Evolutionary conservation across 2,888 invertebrate genomes (phyloP).

Genomic region (Julus scanicus): DNA sequence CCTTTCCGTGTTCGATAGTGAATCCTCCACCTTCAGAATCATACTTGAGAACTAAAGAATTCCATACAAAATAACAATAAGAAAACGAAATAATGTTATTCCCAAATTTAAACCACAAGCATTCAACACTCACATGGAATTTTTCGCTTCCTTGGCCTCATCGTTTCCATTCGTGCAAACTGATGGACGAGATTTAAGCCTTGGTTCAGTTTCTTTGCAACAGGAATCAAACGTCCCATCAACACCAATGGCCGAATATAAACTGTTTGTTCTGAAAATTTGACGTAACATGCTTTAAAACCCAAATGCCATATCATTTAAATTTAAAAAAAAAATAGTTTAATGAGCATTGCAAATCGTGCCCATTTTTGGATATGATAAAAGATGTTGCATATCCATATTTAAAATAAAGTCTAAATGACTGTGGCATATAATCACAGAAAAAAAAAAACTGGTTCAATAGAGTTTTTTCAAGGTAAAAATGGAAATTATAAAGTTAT

Average conservation of each 20-base stretch:
- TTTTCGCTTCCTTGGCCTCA: conserved; percentile 54
- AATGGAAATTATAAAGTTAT: background rate
- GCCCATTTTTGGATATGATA: too few relatives aligned
- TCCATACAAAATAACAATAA: background rate
- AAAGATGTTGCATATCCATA: too few relatives aligned
- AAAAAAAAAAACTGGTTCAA: background rate
- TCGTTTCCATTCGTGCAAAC: conserved; percentile 48
- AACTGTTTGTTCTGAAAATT: conserved; percentile 52
- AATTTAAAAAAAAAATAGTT: background rate
- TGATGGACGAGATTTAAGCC: conserved; percentile 7
- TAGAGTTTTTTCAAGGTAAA: background rate
- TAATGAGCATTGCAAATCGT: too few relatives aligned
- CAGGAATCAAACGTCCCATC: background rate
- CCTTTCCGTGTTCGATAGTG: conserved; percentile 74
- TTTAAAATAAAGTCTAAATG: too few relatives aligned
- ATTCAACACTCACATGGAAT: conserved; percentile 42
- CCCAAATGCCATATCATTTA: background rate
- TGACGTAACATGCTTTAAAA: conserved; percentile 54
- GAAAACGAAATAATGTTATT: background rate
- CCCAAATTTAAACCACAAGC: background rate
- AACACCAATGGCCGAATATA: conserved; percentile 47
- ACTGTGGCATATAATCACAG: too few relatives aligned
- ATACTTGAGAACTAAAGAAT: conserved; percentile 24
- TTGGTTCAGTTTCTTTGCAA: conserved; percentile 11
- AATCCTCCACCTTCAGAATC: conserved; percentile 74